Conservation (phyloP, 1,140 invertebrate genomes). For the Panagrolaimus sp. region DNA sequence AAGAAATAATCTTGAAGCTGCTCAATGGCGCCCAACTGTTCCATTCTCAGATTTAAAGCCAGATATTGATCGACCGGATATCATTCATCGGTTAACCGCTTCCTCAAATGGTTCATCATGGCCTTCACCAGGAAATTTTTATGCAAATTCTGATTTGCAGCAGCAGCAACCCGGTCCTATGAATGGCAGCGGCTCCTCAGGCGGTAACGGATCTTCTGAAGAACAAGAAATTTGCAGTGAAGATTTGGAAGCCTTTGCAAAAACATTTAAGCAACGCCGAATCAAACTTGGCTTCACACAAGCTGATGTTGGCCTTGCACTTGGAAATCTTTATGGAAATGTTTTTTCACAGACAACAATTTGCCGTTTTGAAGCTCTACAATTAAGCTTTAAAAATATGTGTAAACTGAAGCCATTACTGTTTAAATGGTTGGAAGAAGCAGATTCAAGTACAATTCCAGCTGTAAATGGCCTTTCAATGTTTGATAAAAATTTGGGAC, state of each 20-base stretch:
- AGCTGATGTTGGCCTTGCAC: slow-evolving; percentile 87
- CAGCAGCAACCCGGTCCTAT: too few species aligned
- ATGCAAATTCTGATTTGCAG: too few species aligned
- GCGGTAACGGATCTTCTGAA: background rate
- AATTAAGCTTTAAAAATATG: slow-evolving; percentile 98
- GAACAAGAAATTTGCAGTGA: slow-evolving; percentile 37
- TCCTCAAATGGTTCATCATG: background rate
- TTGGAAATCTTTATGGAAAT: slow-evolving; percentile 96
- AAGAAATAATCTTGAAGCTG: too few species aligned
- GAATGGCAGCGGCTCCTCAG: background rate
- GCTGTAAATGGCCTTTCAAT: slow-evolving; percentile 20
- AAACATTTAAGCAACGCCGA: slow-evolving; percentile 96
- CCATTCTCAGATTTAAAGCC: slow-evolving; percentile 1
- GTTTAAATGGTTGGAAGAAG: slow-evolving; percentile 98
- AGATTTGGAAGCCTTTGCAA: slow-evolving; percentile 95
- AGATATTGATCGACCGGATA: background rate
- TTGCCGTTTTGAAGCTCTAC: slow-evolving; percentile 96
- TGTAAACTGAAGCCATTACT: slow-evolving; percentile 97
- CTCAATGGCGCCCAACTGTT: background rate
- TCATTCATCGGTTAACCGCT: background rate
- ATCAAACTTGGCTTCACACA: slow-evolving; percentile 85
- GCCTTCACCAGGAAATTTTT: background rate
- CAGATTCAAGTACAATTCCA: slow-evolving; percentile 68
- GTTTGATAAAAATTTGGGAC: slow-evolving; percentile 65
- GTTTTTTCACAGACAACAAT: slow-evolving; percentile 99